Evolutionary conservation across 1,140 invertebrate genomes (phyloP), one percentile per base, ranked within the genome.

Genomic region (Scaptomyza hsui): DNA sequence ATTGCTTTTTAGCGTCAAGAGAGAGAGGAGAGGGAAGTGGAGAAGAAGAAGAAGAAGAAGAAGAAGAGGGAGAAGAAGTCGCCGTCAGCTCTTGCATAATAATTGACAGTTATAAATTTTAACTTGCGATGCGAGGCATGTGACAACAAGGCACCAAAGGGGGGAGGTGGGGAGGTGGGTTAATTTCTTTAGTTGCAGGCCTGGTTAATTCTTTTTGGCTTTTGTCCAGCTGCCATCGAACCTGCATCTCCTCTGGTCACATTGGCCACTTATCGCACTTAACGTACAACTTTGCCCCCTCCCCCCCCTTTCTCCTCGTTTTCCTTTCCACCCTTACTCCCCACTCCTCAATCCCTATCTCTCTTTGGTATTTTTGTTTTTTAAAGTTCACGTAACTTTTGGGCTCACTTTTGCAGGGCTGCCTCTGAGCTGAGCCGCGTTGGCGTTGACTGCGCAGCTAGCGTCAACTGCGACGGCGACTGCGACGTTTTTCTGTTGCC

Each of bases 91-190:
- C 89, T 90, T 90, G 89, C 89, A 90, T 90, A 90, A 90, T 85
- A 90, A 90, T 90, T 90, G 89, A 90, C 70, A 90, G 80, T 85
- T 85, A 85, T 90, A 90, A 85, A 90, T 89, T 89, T 90, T 90
- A 62, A 76, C 78, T 75, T 69, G 52, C 75, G 41, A 53, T 7
- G n/a, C n/a, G 48, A 19, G 12, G 37, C 7, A n/a, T 29, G 26
- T 29, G 26, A 29, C 26, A 29, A 29, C 26, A 29, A 29, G 26
- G 26, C 26, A 1, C 26, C 7, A 29, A 9, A 29, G 32, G 48
- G 7, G 4, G 12, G 13, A 9, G 15, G 15, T 16, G 32, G 12
- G 10, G 10, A 16, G 35, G 53, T 6, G 6, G 16, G 52, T 5
- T 41, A 12, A 6, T n/a, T 37, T 5, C 0, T 12, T 37, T 4